Percentiles rank a stretch among this genome's conserved stretches.
Evolutionary conservation across 2,888 invertebrate species (phyloP).

Genomic region (Plagodis dolabraria): DNA sequence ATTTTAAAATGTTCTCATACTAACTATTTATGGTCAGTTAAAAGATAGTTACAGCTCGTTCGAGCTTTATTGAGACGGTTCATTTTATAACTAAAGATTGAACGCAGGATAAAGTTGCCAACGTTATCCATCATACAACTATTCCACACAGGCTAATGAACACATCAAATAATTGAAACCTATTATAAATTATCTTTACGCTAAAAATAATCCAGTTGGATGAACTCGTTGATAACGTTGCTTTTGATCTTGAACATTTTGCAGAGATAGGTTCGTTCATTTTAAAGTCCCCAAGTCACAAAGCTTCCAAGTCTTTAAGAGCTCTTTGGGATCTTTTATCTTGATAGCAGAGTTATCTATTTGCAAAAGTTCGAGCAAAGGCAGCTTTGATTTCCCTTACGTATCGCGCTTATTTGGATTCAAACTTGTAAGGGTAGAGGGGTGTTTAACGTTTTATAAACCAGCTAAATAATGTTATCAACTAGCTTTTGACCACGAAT

Average conservation of each 20-base stretch:
- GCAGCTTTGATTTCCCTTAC: conserved; percentile 34
- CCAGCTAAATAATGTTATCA: no score
- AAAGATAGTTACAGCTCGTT: conserved; percentile 23
- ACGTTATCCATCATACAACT: background rate
- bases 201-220: conserved; percentile 4
- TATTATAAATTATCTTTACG: background rate
- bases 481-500: no score
- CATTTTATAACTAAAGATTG: conserved; percentile 6
- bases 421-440: conserved; percentile 14
- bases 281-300: conserved; percentile 38
- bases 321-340: conserved; percentile 41
- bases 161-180: background rate
- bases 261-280: conserved; percentile 31
- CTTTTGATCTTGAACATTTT: conserved; percentile 29
- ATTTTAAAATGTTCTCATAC: conserved; percentile 41
- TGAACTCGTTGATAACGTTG: conserved; percentile 31
- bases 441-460: background rate
- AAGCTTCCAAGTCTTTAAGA: conserved; percentile 37
- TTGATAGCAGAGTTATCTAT: conserved; percentile 38
- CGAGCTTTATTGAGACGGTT: conserved; percentile 18
- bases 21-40: conserved; percentile 21
- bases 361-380: conserved; percentile 32
- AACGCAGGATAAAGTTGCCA: background rate
- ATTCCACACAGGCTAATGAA: background rate
- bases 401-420: conserved; percentile 20